Evolutionary conservation across 2,113 vertebrate species (phyloP).

Genomic region (Poecile atricapillus): DNA sequence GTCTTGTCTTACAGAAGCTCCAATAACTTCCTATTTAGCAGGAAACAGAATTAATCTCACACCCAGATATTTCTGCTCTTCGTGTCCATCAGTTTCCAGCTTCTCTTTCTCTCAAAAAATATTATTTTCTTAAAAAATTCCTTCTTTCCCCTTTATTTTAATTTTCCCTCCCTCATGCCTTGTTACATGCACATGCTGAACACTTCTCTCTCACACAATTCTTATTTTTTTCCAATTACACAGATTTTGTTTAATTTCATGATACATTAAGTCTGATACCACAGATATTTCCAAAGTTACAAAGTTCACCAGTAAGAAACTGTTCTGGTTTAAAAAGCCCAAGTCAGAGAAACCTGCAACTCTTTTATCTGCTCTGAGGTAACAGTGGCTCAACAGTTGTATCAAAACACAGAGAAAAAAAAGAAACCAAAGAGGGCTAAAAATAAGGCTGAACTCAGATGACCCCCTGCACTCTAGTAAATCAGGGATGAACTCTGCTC

Average conservation of each 20-base stretch:
- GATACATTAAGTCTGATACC: neutral
- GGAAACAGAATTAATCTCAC: neutral
- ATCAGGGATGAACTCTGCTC: constrained; percentile 35
- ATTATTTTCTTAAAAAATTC: neutral
- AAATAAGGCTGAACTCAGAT: constrained; percentile 54
- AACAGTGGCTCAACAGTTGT: neutral
- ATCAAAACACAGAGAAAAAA: neutral
- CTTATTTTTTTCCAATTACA: neutral
- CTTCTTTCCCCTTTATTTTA: neutral
- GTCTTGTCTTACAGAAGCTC: neutral
- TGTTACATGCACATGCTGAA: neutral
- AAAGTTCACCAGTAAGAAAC: neutral
- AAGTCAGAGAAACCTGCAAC: neutral
- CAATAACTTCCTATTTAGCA: neutral
- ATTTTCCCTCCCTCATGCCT: neutral
- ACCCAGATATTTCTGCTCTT: neutral
- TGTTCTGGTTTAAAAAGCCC: neutral
- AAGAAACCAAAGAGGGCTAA: constrained; percentile 23
- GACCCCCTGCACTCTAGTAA: constrained; percentile 27
- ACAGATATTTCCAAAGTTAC: neutral
- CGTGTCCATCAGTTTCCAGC: neutral
- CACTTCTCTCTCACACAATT: neutral
- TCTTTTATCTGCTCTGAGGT: neutral
- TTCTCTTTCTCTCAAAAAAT: neutral
- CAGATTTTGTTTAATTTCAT: neutral